Evolutionary conservation across 2,797 vertebrate species (phyloP), one percentile per base, ranked within the genome.

Genomic region (Anabas testudineus): DNA sequence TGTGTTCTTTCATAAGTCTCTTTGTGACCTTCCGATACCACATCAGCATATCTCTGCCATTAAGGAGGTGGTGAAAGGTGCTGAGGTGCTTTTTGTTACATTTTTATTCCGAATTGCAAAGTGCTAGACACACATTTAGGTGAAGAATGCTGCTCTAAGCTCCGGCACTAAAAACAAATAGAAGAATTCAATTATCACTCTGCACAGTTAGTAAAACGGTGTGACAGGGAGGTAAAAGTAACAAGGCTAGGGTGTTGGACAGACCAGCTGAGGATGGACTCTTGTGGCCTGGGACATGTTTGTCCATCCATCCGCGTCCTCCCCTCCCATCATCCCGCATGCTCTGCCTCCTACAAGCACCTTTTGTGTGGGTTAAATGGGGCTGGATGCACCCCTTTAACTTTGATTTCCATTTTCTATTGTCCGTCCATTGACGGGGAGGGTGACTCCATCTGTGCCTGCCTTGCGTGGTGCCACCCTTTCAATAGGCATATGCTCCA

Each of bases 291-390:
- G 95, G 94, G 95, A 96, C 94, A 90, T 95, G 93, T 90, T 95
- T 92, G 93, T 95, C 94, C 93, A 88, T 91, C 95, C 91, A 81
- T 37, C 90, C 91, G 81, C 84, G 47, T 72, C 67, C 92, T 92
- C 91, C 86, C 87, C 89, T 92, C 93, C 92, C 91, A 92, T 83
- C 75, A 41, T 68, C 80, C 94, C 93, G 82, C 91, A 76, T 67
- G 90, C 93, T 95, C 95, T 94, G 95, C 96, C 96, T 96, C 96
- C 95, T 95, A 96, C 95, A 97, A 95, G 94, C 94, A 91, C 89
- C 94, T 94, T 95, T 96, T 97, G 95, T 96, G 92, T 91, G 76
- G 78, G 84, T 93, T 95, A 93, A 94, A 94, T 90, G 87, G 90
- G 89, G 86, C 88, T 94, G 91, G 92, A 94, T 92, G 88, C 92